Conservation (phyloP, 2,797 vertebrate species). For the Acridotheres tristis region DNA sequence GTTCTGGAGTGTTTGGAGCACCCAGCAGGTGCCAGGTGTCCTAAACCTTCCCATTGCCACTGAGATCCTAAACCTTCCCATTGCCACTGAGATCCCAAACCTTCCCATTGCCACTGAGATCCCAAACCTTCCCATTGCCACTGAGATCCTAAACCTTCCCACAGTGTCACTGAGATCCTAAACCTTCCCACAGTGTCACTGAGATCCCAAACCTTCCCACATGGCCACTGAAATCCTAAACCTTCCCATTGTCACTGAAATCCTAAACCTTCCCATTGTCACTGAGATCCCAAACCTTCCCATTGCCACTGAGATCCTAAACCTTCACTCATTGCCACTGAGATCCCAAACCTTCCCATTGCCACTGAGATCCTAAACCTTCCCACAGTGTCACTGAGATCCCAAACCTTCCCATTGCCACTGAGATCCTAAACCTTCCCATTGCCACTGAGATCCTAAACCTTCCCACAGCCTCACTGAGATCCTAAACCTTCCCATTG, state of each 20-base stretch:
- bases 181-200: no score
- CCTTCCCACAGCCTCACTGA: not conserved
- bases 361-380: not conserved
- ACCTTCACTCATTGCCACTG: no score
- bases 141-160: not conserved
- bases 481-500: not conserved
- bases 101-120: no score
- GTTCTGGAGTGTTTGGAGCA: not conserved
- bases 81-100: not conserved
- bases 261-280: not conserved
- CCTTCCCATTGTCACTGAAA: not conserved
- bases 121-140: no score
- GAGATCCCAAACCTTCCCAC: not conserved
- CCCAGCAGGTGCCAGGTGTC: not conserved
- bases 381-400: not conserved
- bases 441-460: not conserved
- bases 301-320: not conserved
- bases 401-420: not conserved
- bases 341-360: not conserved
- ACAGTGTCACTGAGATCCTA: not conserved
- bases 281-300: no score
- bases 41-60: not conserved
- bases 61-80: not conserved
- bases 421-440: no score
- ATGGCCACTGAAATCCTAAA: not conserved